phyloP scores from a whole-genome alignment of 2,113 vertebrate species.

The Canis aureus region DNA sequence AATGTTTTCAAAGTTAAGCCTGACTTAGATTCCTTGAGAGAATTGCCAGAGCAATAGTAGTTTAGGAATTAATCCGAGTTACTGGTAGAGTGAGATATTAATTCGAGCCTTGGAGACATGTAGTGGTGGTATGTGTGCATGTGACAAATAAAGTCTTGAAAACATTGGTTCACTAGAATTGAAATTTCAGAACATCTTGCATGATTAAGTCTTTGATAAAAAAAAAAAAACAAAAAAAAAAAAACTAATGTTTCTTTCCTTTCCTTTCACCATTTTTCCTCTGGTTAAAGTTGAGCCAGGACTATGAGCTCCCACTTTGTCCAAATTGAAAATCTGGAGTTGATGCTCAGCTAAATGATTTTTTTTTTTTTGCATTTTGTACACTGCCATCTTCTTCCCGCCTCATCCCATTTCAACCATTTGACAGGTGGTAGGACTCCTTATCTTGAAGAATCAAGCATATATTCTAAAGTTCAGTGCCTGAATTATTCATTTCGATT shows the following conservation, averaged over 20 bases:
- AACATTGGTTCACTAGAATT: conserved; percentile 7
- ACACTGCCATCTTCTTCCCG: conserved; percentile 5
- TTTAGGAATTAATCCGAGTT: neutral
- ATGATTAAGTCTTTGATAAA: conserved; percentile 42
- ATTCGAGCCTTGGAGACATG: neutral
- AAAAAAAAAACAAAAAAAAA: neutral
- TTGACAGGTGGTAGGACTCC: conserved; percentile 45
- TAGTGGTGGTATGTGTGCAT: neutral
- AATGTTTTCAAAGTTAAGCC: conserved; percentile 31
- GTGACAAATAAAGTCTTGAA: neutral
- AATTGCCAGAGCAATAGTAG: neutral
- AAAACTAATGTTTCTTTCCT: neutral
- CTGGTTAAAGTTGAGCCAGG: conserved; percentile 40
- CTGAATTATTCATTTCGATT: conserved; percentile 47
- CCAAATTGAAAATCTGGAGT: conserved; percentile 60
- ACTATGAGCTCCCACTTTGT: conserved; percentile 39
- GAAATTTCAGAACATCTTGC: conserved; percentile 31
- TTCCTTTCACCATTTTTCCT: conserved; percentile 15
- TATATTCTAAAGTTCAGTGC: conserved; percentile 73
- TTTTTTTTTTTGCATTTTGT: neutral
- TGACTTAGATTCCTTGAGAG: neutral
- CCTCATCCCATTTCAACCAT: conserved; percentile 55
- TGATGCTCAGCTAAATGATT: neutral
- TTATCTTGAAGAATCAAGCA: conserved; percentile 71
- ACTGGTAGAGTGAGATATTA: neutral